Conservation (phyloP, 1,140 invertebrate genomes). For the Cheumatopsyche charites region DNA sequence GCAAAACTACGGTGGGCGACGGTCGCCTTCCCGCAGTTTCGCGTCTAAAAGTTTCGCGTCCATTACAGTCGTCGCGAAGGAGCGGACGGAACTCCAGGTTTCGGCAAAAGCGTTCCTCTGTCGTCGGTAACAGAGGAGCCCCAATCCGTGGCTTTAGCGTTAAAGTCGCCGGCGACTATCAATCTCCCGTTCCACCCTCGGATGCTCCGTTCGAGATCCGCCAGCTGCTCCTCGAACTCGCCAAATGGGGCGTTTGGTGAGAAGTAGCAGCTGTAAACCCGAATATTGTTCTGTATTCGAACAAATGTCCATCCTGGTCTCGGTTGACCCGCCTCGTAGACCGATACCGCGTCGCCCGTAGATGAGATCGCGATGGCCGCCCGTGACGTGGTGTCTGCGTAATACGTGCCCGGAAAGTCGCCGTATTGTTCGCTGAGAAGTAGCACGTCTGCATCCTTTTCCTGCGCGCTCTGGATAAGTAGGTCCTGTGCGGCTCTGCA, state of each 20-base stretch:
- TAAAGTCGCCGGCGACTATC: not conserved
- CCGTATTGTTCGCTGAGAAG: too few species aligned
- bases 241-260: not conserved
- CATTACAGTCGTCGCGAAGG: too few species aligned
- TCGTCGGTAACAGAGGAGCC: not conserved
- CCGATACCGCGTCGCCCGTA: not conserved
- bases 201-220: not conserved
- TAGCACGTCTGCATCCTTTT: too few species aligned
- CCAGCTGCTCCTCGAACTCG: not conserved
- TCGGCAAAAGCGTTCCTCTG: not conserved
- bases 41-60: too few species aligned
- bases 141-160: not conserved
- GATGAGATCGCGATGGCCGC: not conserved
- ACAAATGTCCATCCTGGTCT: not conserved
- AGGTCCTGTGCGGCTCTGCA: too few species aligned
- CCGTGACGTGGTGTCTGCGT: not conserved
- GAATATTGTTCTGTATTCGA: not conserved
- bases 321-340: not conserved
- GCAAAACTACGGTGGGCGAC: too few species aligned
- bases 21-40: too few species aligned
- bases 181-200: not conserved
- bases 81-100: too few species aligned
- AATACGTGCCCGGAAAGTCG: too few species aligned
- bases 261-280: slow-evolving; percentile 17
- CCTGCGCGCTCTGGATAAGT: too few species aligned